Evolutionary conservation across 2,888 invertebrate species (phyloP).

Genomic region (Drosophila anceps): DNA sequence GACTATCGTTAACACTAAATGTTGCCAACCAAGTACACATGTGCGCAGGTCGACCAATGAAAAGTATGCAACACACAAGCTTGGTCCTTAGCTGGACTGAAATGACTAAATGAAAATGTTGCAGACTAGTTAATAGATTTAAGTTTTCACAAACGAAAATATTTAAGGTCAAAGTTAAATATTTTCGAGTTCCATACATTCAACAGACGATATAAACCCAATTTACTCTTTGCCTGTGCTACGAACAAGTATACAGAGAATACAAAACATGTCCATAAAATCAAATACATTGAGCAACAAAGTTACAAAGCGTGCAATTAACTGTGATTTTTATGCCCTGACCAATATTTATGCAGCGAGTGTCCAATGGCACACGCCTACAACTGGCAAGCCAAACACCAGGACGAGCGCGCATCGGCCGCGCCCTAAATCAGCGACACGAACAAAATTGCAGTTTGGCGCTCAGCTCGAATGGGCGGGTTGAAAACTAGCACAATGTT

Average conservation of each 20-base stretch:
- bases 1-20: conserved; percentile 22
- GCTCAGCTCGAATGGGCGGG: conserved; percentile 24
- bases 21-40: conserved; percentile 1
- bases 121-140: background rate
- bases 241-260: background rate
- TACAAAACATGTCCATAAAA: conserved; percentile 29
- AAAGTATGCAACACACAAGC: conserved; percentile 35
- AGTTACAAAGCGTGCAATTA: conserved; percentile 70
- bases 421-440: conserved; percentile 50
- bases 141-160: background rate
- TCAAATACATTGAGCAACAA: conserved; percentile 53
- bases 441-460: conserved; percentile 53
- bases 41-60: conserved; percentile 1
- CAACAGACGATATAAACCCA: background rate
- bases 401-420: background rate
- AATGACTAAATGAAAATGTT: background rate
- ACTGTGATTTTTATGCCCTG: conserved; percentile 67
- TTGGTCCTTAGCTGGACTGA: background rate
- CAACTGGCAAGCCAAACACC: background rate
- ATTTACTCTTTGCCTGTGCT: background rate
- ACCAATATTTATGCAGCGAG: conserved; percentile 63
- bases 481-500: conserved; percentile 51
- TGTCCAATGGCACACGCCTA: conserved; percentile 42
- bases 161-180: background rate
- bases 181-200: background rate